Percentiles rank a stretch among this genome's conserved stretches.
Conservation (phyloP, 2,888 invertebrate genomes). For the Syritta pipiens region DNA sequence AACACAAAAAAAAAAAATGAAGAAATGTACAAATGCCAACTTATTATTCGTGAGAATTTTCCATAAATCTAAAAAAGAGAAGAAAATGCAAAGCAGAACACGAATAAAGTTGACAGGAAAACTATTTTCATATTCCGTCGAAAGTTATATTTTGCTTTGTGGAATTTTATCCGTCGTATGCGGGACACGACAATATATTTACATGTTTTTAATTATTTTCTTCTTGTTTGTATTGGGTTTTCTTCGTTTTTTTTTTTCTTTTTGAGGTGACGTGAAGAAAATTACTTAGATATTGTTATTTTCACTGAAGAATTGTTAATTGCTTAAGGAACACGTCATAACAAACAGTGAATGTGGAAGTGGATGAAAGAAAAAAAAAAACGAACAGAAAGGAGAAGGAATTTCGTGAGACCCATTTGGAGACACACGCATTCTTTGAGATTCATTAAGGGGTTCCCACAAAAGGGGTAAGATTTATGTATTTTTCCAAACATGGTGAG, state of each 20-base stretch:
- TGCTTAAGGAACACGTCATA: conserved; percentile 45
- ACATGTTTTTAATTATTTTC: conserved; percentile 64
- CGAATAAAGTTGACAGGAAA: conserved; percentile 66
- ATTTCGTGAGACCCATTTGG: neutral
- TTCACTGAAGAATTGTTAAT: conserved; percentile 51
- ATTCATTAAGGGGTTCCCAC: conserved; percentile 12
- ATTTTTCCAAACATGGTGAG: too few relatives aligned
- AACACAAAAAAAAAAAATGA: neutral
- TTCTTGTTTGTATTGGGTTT: conserved; percentile 44
- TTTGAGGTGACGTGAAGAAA: conserved; percentile 54
- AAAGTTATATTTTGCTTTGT: conserved; percentile 49
- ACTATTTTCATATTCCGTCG: conserved; percentile 62
- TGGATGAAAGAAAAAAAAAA: neutral
- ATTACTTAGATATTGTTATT: conserved; percentile 50
- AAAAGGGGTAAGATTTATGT: conserved; percentile 9
- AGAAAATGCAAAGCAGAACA: conserved; percentile 61
- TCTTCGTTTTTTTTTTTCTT: neutral
- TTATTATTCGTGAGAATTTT: conserved; percentile 64
- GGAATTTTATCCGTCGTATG: conserved; percentile 63
- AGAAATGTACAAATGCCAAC: conserved; percentile 35
- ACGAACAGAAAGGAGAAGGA: neutral
- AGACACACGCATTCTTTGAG: conserved; percentile 19
- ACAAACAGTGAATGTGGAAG: conserved; percentile 7
- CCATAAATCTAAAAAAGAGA: conserved; percentile 52
- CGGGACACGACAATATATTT: conserved; percentile 54